Percentiles rank a stretch among this genome's conserved stretches.
Evolutionary conservation across 2,797 vertebrate species (phyloP).

Genomic region (Cryptoprocta ferox): DNA sequence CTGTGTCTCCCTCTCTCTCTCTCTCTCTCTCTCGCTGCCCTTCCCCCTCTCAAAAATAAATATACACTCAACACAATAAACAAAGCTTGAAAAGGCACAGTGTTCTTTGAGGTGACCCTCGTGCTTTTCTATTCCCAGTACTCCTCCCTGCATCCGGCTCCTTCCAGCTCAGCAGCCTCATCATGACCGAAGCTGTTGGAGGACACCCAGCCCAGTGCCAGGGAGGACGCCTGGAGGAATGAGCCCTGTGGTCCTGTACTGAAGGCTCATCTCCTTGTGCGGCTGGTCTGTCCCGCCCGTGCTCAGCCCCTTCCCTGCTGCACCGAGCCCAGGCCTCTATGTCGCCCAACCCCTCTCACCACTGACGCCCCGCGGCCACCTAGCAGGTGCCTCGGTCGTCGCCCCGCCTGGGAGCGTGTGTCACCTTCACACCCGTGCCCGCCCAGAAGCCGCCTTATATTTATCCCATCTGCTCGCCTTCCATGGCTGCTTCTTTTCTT

Average conservation of each 20-base stretch:
- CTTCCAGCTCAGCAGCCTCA: neutral
- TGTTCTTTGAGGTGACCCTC: neutral
- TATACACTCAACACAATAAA: no score
- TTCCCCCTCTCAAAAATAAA: no score
- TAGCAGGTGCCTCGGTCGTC: neutral
- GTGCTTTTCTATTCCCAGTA: no score
- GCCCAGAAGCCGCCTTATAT: neutral
- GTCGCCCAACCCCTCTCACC: no score
- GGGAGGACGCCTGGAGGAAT: accelerated
- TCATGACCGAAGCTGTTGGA: accelerated
- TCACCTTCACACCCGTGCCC: accelerated
- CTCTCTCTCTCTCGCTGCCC: no score
- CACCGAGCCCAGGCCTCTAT: neutral
- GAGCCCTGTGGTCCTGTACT: accelerated
- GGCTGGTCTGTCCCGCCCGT: no score
- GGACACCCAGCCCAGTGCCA: neutral
- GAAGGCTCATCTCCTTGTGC: accelerated
- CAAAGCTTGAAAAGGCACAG: neutral
- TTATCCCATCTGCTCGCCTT: neutral
- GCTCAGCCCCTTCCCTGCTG: neutral
- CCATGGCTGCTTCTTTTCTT: neutral
- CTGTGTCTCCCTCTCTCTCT: no score
- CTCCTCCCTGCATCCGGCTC: accelerated
- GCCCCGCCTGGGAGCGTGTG: accelerated
- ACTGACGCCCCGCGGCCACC: neutral